Evolutionary conservation across 2,888 invertebrate species (phyloP), one percentile per base, ranked within the genome.

Genomic region (Diogma glabrata): DNA sequence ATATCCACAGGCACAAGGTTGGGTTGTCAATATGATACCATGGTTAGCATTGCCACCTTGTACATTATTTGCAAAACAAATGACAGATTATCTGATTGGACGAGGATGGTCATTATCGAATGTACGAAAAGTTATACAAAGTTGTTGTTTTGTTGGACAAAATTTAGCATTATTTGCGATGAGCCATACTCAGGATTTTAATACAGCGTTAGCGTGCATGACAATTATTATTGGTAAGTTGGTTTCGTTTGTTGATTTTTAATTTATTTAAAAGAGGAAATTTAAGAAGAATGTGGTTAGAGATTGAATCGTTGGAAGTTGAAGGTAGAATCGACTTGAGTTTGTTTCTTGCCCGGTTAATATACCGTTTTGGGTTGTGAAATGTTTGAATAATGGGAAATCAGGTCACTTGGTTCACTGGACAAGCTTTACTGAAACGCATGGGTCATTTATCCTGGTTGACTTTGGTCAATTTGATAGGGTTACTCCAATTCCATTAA

Each of bases 11-110:
- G 79, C 78, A 28, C 24, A 30, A 52, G 79, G 80, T 43, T 81
- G 82, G 79, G 73, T 83, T 45, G 83, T 82, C 56, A 84, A 84
- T 64, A 81, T 83, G 66, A 77, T 83, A 48, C 84, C 84, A 0
- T 82, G 82, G 77, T 58, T 82, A 23, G 75, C 81, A 3, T 68
- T 80, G 51, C 74, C 82, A 45, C 77, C 80, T 10, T 77, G 77
- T 53, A 79, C 81, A 43, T 72, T 81, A 53, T 66, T 78, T 45
- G 79, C 80, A 46, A 82, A 81, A 59, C 72, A 73, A 59, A 60
- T 82, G 17, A 81, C 81, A 1, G 77, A 81, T 45, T 65, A 65
- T 50, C 67, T 82, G 56, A 67, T 81, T 26, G 67, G 67, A 45
- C 64, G 69, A 30, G 77, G 78, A 12, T 74, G 72, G 64, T 69